Evolutionary conservation across 2,888 invertebrate species (phyloP), one percentile per base, ranked within the genome.

Genomic region (Amblyjoppa proteus): DNA sequence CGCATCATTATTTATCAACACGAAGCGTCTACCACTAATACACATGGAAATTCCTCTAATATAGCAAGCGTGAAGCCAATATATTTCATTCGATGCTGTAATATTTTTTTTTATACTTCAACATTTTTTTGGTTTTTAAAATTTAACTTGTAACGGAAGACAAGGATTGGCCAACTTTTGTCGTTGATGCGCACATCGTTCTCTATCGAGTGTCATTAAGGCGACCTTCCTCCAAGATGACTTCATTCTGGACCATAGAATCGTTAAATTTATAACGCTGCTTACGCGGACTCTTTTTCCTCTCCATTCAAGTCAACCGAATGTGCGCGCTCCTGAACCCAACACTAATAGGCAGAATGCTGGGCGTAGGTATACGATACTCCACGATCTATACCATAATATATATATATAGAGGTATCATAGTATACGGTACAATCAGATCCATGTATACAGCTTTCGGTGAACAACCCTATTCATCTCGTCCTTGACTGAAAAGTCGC

Each of bases 381-480:
- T 31, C 5, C 3, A 38, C 31, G n/a, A 64, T 64, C n/a, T 5
- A 31, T 34, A 61, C 11, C 31, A 66, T n/a, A 49, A 38, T n/a
- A 13, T 58, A 20, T 20, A 20, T 20, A 58, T 28, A 13, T 58
- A 58, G 25, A 25, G 3, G 58, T 28, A 58, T 56, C 28, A 16
- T 58, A 58, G 58, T 58, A 28, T 28, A 28, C 28, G 11, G 28
- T 58, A 58, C 58, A 28, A 58, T 28, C 58, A 4, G 28, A 25
- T 58, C 28, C 58, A n/a, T 51, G 51, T 66, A 76, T 76, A 66
- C 34, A 38, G 64, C 84, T 88, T 90, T 90, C 89, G 89, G 90
- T 90, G 90, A 91, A 92, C 88, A 88, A 88, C 89, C 89, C 89
- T 91, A 90, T 90, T 91, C 89, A 91, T 89, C 88, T 84, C 88